These are phyloP conservation scores for Trimorus sp. DNA, from an alignment of 2,888 invertebrate species.

Conservation along the genomic window DNA sequence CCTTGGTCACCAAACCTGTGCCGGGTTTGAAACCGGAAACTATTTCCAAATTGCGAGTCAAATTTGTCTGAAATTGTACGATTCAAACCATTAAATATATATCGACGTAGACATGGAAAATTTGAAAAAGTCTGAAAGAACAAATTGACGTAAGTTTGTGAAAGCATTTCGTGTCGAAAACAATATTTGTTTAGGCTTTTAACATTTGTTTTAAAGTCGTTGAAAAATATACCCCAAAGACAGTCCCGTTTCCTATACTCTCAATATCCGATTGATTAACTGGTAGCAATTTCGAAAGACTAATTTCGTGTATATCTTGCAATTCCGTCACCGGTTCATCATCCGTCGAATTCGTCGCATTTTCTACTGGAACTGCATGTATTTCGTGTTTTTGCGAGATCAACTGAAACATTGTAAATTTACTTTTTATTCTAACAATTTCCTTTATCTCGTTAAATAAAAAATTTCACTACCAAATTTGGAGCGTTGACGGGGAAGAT, in stretches of 20 bases:
- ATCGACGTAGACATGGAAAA: too few relatives aligned
- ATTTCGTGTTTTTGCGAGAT: slow-evolving; percentile 60
- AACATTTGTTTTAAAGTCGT: background rate
- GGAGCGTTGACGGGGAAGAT: slow-evolving; percentile 60
- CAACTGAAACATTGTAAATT: slow-evolving; percentile 28
- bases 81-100: too few relatives aligned
- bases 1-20: slow-evolving; percentile 64
- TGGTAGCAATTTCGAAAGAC: slow-evolving; percentile 50
- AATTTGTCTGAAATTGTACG: slow-evolving; percentile 8
- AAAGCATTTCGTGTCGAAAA: background rate
- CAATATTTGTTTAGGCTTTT: too few relatives aligned
- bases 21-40: slow-evolving; percentile 67
- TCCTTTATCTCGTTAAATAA: background rate
- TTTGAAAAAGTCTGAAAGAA: too few relatives aligned
- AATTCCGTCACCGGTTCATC: slow-evolving; percentile 50
- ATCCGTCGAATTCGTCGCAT: slow-evolving; percentile 35
- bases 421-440: background rate
- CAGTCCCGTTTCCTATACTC: slow-evolving; percentile 14
- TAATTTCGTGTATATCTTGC: slow-evolving; percentile 51
- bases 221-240: slow-evolving; percentile 17
- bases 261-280: slow-evolving; percentile 18
- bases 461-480: slow-evolving; percentile 39
- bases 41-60: slow-evolving; percentile 53
- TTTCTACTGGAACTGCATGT: slow-evolving; percentile 47
- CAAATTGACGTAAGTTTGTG: too few relatives aligned